Base-by-base conservation (phyloP, 2,797 vertebrate genomes). In the Falco peregrinus region DNA sequence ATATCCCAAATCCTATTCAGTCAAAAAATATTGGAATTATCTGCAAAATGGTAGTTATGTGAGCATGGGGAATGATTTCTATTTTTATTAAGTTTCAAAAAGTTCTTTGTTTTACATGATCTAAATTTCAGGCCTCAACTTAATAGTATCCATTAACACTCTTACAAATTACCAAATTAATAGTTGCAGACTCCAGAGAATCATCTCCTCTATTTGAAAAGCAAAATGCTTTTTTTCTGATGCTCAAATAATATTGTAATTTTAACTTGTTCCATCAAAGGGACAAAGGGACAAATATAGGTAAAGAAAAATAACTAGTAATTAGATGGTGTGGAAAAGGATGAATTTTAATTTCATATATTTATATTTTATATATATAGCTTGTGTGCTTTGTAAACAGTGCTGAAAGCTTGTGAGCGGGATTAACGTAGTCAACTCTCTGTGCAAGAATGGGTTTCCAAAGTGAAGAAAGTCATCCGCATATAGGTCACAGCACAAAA, bases 291-390 rank as follows among this genome's bases (percentile, higher is more conserved):
- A 60, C 31, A 89, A 91, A 84, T 69, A 87, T 41, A 84, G 16
- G 50, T 87, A 63, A 90, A 48, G 24, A 53, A 70, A 84, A 89
- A 89, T 39, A 76, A 18, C 20, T 41, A 25, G 4, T 13, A 86
- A 84, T 69, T 68, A 68, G 11, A 70, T 64, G 37, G 41, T 53
- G 25, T 6, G 24, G 4, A 81, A 85, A 78, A 63, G 15, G 29
- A 92, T 67, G 6, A 74, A 75, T 69, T 80, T 75, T 70, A 41
- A 28, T 89, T 82, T 91, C 33, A 9, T 57, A 39, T 67, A 35
- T 87, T 95, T 92, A 24, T 84, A 54, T 54, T 91, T 87, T 45
- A 35, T 17, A 54, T 81, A 89, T 92, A 81, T 88, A 88, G 16
- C 14, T n/a, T 11, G 1, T 39, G 4, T 59, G 14, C 18, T 73